phyloP scores from a whole-genome alignment of 2,113 vertebrate genomes.

The Helogale parvula region DNA sequence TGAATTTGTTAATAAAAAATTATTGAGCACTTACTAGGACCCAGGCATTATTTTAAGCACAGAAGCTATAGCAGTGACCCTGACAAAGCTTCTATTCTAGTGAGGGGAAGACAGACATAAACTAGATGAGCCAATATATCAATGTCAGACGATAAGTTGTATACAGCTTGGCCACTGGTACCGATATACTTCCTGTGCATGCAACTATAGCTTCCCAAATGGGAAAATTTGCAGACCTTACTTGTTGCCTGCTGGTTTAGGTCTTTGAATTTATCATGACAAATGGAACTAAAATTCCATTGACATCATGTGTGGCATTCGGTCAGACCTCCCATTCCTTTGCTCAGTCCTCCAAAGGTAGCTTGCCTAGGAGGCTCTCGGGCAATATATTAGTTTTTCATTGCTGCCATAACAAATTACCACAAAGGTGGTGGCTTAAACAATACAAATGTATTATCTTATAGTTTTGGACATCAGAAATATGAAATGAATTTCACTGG shows the following conservation, averaged over 20 bases:
- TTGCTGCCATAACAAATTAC: neutral
- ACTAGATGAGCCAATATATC: neutral
- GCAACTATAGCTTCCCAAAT: neutral
- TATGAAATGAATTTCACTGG: neutral
- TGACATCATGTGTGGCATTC: neutral
- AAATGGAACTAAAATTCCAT: conserved; percentile 25
- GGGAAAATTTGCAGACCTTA: neutral
- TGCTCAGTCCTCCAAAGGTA: neutral
- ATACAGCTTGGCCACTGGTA: neutral
- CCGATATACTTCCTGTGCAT: neutral
- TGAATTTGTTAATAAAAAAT: conserved; percentile 21
- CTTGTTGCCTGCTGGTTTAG: neutral
- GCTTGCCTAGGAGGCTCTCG: neutral
- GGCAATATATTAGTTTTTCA: neutral
- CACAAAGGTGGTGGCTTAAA: neutral
- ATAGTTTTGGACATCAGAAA: neutral
- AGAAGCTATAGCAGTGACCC: neutral
- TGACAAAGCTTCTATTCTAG: neutral
- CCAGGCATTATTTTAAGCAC: neutral
- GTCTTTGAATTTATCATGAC: neutral
- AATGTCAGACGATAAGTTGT: neutral
- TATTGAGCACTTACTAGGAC: neutral
- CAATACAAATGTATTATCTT: neutral
- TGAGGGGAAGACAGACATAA: neutral
- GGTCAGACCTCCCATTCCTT: neutral